Percentiles rank a stretch among this genome's conserved stretches.
Evolutionary conservation across 2,888 invertebrate genomes (phyloP).

Genomic region (Camponotus fellah): DNA sequence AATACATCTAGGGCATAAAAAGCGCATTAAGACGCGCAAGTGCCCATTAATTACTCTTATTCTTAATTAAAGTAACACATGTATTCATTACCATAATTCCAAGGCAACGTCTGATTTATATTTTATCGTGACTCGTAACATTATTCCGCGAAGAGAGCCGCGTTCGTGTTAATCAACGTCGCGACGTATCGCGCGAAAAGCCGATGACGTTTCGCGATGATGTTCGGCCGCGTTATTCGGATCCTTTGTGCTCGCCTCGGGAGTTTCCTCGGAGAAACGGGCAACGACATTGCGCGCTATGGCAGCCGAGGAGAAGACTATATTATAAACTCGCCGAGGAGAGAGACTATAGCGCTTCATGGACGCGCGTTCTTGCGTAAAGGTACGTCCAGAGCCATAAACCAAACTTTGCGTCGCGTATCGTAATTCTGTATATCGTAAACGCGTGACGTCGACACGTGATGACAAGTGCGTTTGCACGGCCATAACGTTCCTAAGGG

Average conservation of each 20-base stretch:
- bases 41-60: background rate
- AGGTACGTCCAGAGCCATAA: conserved; percentile 50
- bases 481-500: background rate
- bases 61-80: background rate
- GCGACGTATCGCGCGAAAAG: conserved; percentile 36
- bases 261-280: conserved; percentile 52
- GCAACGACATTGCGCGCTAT: conserved; percentile 45
- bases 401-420: conserved; percentile 8
- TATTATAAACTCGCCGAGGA: conserved; percentile 49
- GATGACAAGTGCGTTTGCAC: conserved; percentile 33
- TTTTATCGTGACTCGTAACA: conserved; percentile 17
- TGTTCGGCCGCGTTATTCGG: conserved; percentile 45
- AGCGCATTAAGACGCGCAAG: background rate
- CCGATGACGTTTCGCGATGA: conserved; percentile 41
- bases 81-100: conserved; percentile 34
- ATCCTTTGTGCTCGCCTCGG: conserved; percentile 50
- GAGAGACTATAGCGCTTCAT: conserved; percentile 48
- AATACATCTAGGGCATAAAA: background rate
- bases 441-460: background rate
- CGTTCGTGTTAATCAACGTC: conserved; percentile 29
- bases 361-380: conserved; percentile 26
- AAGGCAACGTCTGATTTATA: conserved; percentile 20
- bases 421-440: background rate
- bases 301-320: conserved; percentile 47
- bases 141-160: conserved; percentile 11